These are phyloP conservation scores for Petrocephalus zakoni DNA, from an alignment of 2,113 vertebrate species.

Conservation along the genomic window DNA sequence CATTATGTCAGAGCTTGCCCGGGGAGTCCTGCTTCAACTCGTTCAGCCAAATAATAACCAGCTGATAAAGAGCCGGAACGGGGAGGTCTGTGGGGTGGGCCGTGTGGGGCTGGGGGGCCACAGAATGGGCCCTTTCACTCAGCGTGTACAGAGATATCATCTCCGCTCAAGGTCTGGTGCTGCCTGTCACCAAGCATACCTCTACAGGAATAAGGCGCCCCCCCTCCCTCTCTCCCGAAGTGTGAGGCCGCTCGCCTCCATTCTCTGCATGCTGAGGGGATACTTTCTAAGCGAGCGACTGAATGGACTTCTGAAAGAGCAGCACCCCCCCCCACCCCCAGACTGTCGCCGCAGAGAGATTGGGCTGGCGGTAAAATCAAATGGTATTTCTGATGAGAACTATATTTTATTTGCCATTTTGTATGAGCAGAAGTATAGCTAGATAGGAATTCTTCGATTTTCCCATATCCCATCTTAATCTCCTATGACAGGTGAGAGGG, in stretches of 20 bases:
- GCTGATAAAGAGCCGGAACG: conserved; percentile 46
- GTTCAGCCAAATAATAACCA: conserved; percentile 62
- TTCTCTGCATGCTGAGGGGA: not conserved
- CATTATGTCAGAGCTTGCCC: conserved; percentile 67
- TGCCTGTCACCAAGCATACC: not conserved
- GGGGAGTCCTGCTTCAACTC: conserved; percentile 56
- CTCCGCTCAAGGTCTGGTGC: conserved; percentile 18
- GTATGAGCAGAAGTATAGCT: not conserved
- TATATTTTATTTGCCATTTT: not conserved
- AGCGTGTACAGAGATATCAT: conserved; percentile 13
- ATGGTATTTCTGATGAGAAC: not conserved
- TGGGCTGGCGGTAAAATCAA: not conserved
- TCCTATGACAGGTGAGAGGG: not conserved
- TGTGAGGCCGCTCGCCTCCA: not conserved
- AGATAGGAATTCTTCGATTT: not conserved
- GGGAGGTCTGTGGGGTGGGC: conserved; percentile 36
- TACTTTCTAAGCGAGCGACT: not conserved
- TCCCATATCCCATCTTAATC: not conserved
- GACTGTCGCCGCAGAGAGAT: not conserved
- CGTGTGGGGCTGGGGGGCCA: not conserved
- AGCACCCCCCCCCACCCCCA: not conserved
- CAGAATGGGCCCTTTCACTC: not conserved
- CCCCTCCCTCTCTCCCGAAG: not conserved
- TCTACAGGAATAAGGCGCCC: not conserved
- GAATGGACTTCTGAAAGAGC: not conserved